Evolutionary conservation across 2,113 vertebrate genomes (phyloP).

Genomic region (Lophotis ruficrista): DNA sequence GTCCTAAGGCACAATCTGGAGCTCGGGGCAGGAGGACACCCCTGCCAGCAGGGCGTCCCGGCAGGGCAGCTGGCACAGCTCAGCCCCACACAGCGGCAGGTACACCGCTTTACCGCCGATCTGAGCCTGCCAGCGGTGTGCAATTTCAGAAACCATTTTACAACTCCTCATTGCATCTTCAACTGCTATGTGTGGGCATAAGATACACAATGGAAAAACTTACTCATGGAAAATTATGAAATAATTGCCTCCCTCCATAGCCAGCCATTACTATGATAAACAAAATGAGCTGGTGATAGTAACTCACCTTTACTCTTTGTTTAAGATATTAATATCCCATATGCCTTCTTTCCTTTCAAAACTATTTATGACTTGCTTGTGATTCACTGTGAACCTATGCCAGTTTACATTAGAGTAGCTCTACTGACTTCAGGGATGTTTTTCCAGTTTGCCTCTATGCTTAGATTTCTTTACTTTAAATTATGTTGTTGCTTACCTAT

Average conservation of each 20-base stretch:
- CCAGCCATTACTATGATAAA: constrained; percentile 17
- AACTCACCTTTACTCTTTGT: constrained; percentile 39
- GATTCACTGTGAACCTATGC: background rate
- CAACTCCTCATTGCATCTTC: background rate
- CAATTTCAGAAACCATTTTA: constrained; percentile 4
- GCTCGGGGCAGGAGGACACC: background rate
- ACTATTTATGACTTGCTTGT: background rate
- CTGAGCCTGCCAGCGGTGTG: background rate
- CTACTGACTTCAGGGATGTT: background rate
- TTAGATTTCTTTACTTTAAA: background rate
- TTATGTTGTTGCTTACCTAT: background rate
- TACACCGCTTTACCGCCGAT: background rate
- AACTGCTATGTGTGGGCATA: background rate
- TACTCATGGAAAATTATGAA: constrained; percentile 7
- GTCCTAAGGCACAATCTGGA: background rate
- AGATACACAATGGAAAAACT: constrained; percentile 31
- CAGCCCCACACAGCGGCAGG: background rate
- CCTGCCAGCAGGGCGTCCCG: fast-evolving
- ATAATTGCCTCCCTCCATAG: background rate
- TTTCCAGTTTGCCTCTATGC: background rate
- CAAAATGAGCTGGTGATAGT: constrained; percentile 9
- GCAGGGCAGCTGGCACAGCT: background rate
- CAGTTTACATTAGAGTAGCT: background rate
- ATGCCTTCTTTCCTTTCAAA: background rate
- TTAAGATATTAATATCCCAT: background rate